Conservation (phyloP, 2,888 invertebrate genomes). For the Sinelater perroti region DNA sequence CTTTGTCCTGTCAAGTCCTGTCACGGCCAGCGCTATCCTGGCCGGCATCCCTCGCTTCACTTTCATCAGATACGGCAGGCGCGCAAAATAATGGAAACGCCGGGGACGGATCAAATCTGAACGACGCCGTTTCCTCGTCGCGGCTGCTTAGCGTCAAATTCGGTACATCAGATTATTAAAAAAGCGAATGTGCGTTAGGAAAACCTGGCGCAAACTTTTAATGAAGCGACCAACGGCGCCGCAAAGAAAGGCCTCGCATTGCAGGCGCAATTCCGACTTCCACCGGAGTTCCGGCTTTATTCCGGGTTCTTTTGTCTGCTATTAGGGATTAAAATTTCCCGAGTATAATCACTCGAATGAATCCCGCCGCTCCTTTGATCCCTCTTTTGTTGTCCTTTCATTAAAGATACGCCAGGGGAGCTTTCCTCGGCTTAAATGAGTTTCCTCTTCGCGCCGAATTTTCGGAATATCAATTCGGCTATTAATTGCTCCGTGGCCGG, state of each 20-base stretch:
- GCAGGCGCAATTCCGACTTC: conserved; percentile 19
- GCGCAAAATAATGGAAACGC: background rate
- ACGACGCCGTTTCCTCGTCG: too few species aligned
- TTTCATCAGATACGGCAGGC: too few species aligned
- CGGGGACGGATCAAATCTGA: background rate
- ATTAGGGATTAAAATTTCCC: conserved; percentile 31
- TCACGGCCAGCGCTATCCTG: conserved; percentile 39
- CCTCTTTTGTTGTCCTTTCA: conserved; percentile 33
- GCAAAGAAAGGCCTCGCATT: too few species aligned
- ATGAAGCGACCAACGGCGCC: conserved; percentile 6
- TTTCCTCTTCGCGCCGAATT: too few species aligned
- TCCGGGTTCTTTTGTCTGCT: conserved; percentile 17
- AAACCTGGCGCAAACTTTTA: background rate
- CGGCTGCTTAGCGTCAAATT: too few species aligned
- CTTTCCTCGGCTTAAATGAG: too few species aligned
- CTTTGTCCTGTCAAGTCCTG: conserved; percentile 44
- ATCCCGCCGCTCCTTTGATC: conserved; percentile 25
- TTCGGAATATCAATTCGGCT: too few species aligned
- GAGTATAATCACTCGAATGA: conserved; percentile 31
- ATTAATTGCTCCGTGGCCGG: too few species aligned
- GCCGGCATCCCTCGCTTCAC: conserved; percentile 28
- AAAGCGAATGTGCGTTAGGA: background rate
- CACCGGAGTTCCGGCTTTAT: conserved; percentile 8
- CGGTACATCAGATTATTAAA: conserved; percentile 34
- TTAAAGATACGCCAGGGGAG: conserved; percentile 22